phyloP scores from a whole-genome alignment of 2,888 invertebrate genomes.

The Melanophora roralis region DNA sequence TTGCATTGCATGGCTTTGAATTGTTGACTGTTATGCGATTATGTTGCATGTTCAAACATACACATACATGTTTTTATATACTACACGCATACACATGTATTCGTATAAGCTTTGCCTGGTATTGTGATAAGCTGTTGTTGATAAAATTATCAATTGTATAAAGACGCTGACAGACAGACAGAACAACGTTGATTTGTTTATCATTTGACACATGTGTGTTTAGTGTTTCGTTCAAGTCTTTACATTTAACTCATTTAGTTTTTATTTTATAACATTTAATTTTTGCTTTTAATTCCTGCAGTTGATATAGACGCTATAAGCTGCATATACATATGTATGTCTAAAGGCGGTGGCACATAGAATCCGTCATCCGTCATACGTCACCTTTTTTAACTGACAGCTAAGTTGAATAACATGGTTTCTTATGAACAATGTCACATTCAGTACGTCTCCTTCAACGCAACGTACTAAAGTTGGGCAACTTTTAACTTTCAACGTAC shows the following conservation, averaged over 20 bases:
- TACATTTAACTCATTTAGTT: slow-evolving; percentile 23
- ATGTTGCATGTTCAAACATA: slow-evolving; percentile 49
- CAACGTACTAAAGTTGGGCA: too few species aligned
- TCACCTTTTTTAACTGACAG: too few species aligned
- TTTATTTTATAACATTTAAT: slow-evolving; percentile 9
- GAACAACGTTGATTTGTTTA: slow-evolving; percentile 72
- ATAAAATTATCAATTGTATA: slow-evolving; percentile 61
- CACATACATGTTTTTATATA: slow-evolving; percentile 24
- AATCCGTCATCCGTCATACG: too few species aligned
- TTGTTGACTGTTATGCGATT: slow-evolving; percentile 37
- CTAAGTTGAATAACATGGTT: too few species aligned
- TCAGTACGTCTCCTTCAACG: too few species aligned
- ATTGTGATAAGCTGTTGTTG: slow-evolving; percentile 60
- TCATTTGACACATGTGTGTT: slow-evolving; percentile 71
- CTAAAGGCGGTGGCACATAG: too few species aligned
- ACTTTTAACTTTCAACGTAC: too few species aligned
- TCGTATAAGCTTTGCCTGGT: background rate
- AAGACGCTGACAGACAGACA: slow-evolving; percentile 57
- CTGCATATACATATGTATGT: background rate
- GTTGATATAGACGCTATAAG: background rate
- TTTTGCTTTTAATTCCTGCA: background rate
- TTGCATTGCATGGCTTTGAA: slow-evolving; percentile 38
- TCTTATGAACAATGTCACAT: too few species aligned
- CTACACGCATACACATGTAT: background rate
- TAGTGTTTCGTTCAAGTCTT: slow-evolving; percentile 56